Evolutionary conservation across 1,140 invertebrate genomes (phyloP), one percentile per base, ranked within the genome.

Genomic region (Pogonognathellus flavescens): DNA sequence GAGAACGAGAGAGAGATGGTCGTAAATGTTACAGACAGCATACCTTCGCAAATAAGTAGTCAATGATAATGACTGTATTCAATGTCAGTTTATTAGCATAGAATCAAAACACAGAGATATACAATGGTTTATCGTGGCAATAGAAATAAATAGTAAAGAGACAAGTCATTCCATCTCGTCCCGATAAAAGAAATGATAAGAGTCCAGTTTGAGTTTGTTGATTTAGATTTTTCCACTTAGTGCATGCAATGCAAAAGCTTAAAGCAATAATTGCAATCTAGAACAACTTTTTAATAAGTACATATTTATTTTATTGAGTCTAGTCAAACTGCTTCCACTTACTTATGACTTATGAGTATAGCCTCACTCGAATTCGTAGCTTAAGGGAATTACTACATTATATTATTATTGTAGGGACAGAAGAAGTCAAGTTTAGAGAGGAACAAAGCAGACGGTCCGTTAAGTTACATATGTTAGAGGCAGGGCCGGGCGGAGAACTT

Each of bases 281-380:
- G 70, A 76, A 76, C 70, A 76, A 76, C 70, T 76, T 76, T 76
- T 76, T 76, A 76, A 76, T 76, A 76, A 76, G 70, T 76, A 76
- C 70, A 76, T 76, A 76, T 76, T 76, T 76, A 76, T 76, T 76
- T 76, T 76, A 76, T 76, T 76, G 70, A 76, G 70, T 76, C 70
- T 76, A 76, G 70, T 76, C 70, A 76, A 76, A 76, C 70, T 76
- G 31, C 70, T 76, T 76, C 70, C 70, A 76, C 70, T 76, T 66
- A 66, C 14, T 16, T 76, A 50, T 50, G 62, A 66, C 62, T 66
- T 66, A 66, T 20, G 31, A 41, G 31, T 41, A 41, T 41, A 41
- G 31, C 31, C 31, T 41, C 31, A 41, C 31, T 41, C 11, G 62
- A 25, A 66, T 66, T 66, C 22, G 22, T 66, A 66, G 22, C 62